Base-by-base conservation (phyloP, 2,888 invertebrate genomes). In the Pristionchus fissidentatus region DNA sequence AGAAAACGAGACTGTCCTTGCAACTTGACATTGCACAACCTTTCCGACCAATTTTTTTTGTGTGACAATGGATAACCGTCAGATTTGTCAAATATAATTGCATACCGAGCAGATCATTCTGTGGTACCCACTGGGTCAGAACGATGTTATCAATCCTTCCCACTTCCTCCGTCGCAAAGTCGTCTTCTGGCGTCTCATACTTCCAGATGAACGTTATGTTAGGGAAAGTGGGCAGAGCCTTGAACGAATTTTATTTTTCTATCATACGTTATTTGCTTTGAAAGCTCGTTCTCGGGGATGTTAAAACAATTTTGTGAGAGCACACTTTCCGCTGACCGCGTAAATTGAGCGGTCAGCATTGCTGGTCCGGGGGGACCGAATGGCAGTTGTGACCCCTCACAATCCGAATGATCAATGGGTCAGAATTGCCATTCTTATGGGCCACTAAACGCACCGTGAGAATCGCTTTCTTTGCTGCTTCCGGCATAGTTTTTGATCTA, bases 151-250 rank as follows among this genome's bases (percentile, higher is more conserved):
- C 43, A 15, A 81, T 32, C 32, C 43, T 62, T 0, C 62, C 26
- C 41, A 49, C 81, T 49, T 81, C 46, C 26, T 35, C 43, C 32
- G 32, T 13, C 29, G 81, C 66, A 66, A 81, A 81, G 29, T 60
- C 60, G 29, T 81, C 81, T 19, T 81, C 66, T 3, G 46, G 55
- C 8, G 41, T 35, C 46, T 81, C 81, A n/a, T 81, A 81, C n/a
- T 81, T 81, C 81, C 81, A 81, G 60, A 81, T 81, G 81, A 81
- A 81, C n/a, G 81, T 81, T 29, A 62, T 66, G 35, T 81, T 49
- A 5, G 81, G 81, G n/a, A 81, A 43, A 3, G 79, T 22, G 8
- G 79, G 35, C 38, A 79, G 55, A 3, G 79, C 57, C 79, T 79
- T 38, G 7, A 57, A n/a, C 7, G 0, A 43, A 1, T 22, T 75